Base-by-base conservation (phyloP, 2,888 invertebrate species). In the Idaea dimidiata region DNA sequence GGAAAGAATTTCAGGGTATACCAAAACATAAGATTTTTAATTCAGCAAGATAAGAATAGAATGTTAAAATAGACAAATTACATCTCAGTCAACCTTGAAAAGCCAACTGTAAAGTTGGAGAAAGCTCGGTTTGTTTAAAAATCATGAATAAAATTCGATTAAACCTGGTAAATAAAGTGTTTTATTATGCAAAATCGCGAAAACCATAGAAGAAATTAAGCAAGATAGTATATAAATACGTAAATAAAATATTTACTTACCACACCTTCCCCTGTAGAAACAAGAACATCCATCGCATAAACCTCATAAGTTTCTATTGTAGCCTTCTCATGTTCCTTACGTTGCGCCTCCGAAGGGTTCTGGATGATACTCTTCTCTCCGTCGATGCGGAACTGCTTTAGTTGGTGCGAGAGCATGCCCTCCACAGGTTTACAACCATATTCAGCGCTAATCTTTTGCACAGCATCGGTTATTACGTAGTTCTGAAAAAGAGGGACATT, bases 361-460 rank as follows among this genome's bases (percentile, higher is more conserved):
- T 99, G 92, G 55, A 92, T 92, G 64, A 92, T 88, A 68, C 91
- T 91, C 91, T 99, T 99, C 79, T 99, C 99, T 17, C 99, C 99
- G 88, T 99, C 99, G 83, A 99, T 99, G 85, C 97, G 96, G 87
- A 97, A 97, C 86, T 98, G 98, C 88, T 99, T 98, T 70, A 99
- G 92, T 83, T 99, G 98, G 89, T 99, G 99, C 77, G 97, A 97
- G 61, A 97, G 93, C 97, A 97, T 97, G 71, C 97, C 99, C 91
- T 99, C 99, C 60, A 99, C 96, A 31, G 99, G 99, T 88, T 99
- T 99, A 90, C 99, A 99, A 76, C 97, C 97, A 92, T 94, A 99
- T 59, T 96, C 95, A 71, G 98, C 97, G 70, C 98, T 96, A 71
- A 98, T 96, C 92, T 98, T 98, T 88, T 98, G 97, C 65, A 99